Evolutionary conservation across 2,113 vertebrate species (phyloP), one percentile per base, ranked within the genome.

Genomic region (Tetrao urogallus): DNA sequence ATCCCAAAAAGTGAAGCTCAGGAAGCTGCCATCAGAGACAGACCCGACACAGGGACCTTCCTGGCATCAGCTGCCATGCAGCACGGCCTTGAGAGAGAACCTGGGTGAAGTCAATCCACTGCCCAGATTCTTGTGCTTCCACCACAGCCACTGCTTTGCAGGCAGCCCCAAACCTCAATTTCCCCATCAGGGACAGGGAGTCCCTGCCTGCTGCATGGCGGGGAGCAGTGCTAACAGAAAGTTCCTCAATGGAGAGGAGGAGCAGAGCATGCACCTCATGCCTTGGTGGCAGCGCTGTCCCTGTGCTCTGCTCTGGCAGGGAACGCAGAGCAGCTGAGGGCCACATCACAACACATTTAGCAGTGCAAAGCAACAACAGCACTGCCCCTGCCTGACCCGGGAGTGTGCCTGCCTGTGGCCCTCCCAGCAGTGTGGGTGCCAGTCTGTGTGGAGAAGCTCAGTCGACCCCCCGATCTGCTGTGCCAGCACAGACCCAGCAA

Each of bases 341-440:
- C 74, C 57, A 22, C 14, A 16, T 4, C 36, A 3, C 3, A 14
- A 22, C 24, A 27, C 27, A 20, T 4, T 42, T 66, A 67, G 58
- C 60, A 48, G 36, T 72, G 86, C 52, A 50, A 71, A 71, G 18
- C 40, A 38, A 16, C 18, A 40, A 4, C 3, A 12, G 12, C 69
- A 43, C 18, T 0, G 6, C 38, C 25, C 63, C 78, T 32, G 65
- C 28, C 61, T 21, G 30, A 14, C 12, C 10, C 11, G 38, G 11
- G 8, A 0, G 27, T 1, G 2, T 76, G 15, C 22, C 48, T 50
- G 48, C 48, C 48, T 24, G 11, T 24, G 48, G 48, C 54, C 2
- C 0, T 42, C 52, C 47, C 8, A 0, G 5, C 1, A 0, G 27
- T 0, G 0, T 3, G 28, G 47, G 47, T n/a, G 32, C 38, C 60